Evolutionary conservation across 2,797 vertebrate species (phyloP), one percentile per base, ranked within the genome.

Genomic region (Danio tinwini): DNA sequence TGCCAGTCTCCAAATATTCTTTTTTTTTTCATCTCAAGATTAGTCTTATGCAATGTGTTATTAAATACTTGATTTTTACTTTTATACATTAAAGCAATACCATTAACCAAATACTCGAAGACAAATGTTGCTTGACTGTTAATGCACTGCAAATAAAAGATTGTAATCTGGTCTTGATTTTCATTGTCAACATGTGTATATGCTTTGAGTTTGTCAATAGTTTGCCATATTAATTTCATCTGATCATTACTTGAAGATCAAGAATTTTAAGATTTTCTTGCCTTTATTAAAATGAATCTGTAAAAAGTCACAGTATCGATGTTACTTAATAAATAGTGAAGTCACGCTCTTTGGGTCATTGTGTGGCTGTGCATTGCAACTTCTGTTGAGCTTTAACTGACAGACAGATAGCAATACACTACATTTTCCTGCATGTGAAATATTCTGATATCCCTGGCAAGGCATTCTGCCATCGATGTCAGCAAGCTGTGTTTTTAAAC

Each of bases 141-240:
- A 87, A 90, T 85, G 87, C 89, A 91, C 90, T 92, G 87, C 87
- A 85, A 91, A 89, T 90, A 90, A 92, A 92, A 44, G 76, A 61
- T 83, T 67, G 37, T 56, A 84, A 56, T n/a, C 16, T 76, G 58
- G 63, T 29, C 56, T 62, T 52, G 75, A 56, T 42, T 63, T n/a
- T 72, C 10, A 44, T 37, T 49, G 40, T 49, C 12, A 73, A 19
- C 13, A 40, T 9, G 17, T 12, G 21, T 14, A 14, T 59, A 3
- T 39, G 8, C 12, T 1, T 13, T 37, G 13, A 37, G 37, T 39
- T 61, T 13, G 29, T 61, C 13, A 16, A 61, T 14, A 61, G 39
- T 61, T 6, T 58, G 55, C 12, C 10, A 12, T 12, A 12, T 19
- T 19, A 12, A 21, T 56, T 56, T 56, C 1, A 56, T 56, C 11